A percentile compares a stretch with the other conserved stretches of the same genome.
These are phyloP conservation scores for Clunio marinus DNA, from an alignment of 2,888 invertebrate genomes.

Conservation along the genomic window DNA sequence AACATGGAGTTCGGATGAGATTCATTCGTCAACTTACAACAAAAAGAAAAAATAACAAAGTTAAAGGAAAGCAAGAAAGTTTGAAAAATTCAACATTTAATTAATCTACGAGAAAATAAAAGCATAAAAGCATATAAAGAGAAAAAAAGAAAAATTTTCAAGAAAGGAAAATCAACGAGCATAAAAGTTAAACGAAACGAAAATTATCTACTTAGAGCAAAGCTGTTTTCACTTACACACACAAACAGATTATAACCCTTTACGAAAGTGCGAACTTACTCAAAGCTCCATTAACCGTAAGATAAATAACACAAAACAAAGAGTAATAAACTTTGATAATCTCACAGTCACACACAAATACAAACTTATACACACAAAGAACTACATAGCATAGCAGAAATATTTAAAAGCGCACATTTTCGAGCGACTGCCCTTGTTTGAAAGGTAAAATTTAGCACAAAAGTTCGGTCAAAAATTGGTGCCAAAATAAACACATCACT, in stretches of 20 bases:
- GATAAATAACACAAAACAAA: neutral
- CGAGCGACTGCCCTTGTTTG: neutral
- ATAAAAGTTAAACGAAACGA: neutral
- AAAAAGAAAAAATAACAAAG: conserved; percentile 11
- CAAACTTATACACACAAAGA: too few relatives aligned
- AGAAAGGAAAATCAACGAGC: conserved; percentile 15
- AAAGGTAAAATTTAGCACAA: neutral
- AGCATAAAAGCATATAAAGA: neutral
- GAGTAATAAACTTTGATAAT: neutral
- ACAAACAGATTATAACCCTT: neutral
- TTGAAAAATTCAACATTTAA: neutral
- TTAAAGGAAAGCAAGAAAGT: neutral
- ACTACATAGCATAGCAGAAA: too few relatives aligned
- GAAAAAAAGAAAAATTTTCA: neutral
- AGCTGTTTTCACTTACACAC: too few relatives aligned
- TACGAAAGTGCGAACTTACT: neutral
- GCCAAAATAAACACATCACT: conserved; percentile 41
- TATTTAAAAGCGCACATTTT: neutral
- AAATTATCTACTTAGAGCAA: too few relatives aligned
- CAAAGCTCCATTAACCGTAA: neutral
- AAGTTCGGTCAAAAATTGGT: conserved; percentile 38
- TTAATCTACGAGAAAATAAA: neutral
- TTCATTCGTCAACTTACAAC: conserved; percentile 4
- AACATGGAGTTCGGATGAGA: conserved; percentile 50
- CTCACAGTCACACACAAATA: too few relatives aligned